Evolutionary conservation across 1,140 invertebrate genomes (phyloP), one percentile per base, ranked within the genome.

Genomic region (Drosophila lacertosa): DNA sequence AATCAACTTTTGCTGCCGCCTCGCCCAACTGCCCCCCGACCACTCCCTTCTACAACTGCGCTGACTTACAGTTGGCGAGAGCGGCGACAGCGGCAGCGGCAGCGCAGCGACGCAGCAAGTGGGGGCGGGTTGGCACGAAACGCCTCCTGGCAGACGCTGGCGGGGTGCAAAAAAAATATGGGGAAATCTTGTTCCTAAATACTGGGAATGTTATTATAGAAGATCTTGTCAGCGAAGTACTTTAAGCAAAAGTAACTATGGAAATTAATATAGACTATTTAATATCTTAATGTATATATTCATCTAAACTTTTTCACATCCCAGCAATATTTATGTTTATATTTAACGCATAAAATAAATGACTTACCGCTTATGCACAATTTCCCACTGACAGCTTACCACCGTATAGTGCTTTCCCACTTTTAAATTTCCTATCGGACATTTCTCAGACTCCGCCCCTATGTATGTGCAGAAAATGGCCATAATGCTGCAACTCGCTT

Each of bases 1-100:
- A 91, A 91, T 91, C 89, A 91, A 91, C 89, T 91, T 91, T 90
- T 90, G 75, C 74, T 70, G 82, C 80, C 65, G 68, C 18, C 57
- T 9, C 22, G 45, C 55, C 47, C 39, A 29, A 16, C 44, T 22
- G 10, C 63, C 20, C 57, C 18, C 10, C 1, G 51, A 15, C 33
- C 7, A 16, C 33, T 32, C 29, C 6, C 50, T 11, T 16, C 16
- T n/a, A 32, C 45, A 24, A 10, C 18, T n/a, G 22, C 40, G 13
- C 29, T 22, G 50, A 39, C 32, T 72, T 72, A 50, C 64, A 64
- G 50, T 44, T 50, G 47, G 35, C 26, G 29, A 58, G 40, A 55
- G 73, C 69, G 18, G 44, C 53, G 22, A 22, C 22, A 47, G 40
- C 29, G 15, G 33, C 58, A 20, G 39, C 15, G n/a, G 32, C 54